These are phyloP conservation scores for Harpagifer antarcticus DNA, from an alignment of 2,797 vertebrate genomes.

Conservation along the genomic window DNA sequence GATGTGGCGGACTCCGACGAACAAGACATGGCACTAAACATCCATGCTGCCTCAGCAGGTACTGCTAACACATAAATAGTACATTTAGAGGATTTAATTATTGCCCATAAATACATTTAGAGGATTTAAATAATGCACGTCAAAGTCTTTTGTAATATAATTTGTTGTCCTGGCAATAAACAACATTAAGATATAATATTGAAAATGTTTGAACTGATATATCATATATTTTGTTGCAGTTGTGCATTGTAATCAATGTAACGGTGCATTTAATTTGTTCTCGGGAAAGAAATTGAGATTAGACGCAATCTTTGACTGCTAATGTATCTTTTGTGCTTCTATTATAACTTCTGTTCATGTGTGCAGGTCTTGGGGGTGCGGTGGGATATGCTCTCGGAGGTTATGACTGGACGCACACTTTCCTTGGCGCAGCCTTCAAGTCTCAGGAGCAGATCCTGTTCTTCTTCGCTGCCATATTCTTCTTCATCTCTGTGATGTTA, in stretches of 20 bases:
- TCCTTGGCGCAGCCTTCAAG: slow-evolving; percentile 89
- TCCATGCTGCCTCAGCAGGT: slow-evolving; percentile 97
- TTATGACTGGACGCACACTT: slow-evolving; percentile 96
- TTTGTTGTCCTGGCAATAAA: not conserved
- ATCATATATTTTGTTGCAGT: too few relatives aligned
- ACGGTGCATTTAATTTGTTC: too few relatives aligned
- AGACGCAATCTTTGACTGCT: not conserved
- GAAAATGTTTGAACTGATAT: too few relatives aligned
- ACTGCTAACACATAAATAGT: not conserved
- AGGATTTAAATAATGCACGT: accelerated
- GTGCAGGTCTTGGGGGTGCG: slow-evolving; percentile 93
- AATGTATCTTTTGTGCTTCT: not conserved
- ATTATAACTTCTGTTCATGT: not conserved
- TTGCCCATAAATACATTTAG: not conserved
- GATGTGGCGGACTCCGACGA: slow-evolving; percentile 97
- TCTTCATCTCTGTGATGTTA: slow-evolving; percentile 90
- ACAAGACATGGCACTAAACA: slow-evolving; percentile 99
- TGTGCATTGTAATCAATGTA: too few relatives aligned
- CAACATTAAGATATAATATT: not conserved
- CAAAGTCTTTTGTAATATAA: not conserved
- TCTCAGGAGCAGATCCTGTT: slow-evolving; percentile 98
- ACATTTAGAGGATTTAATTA: not conserved
- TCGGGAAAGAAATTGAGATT: not conserved
- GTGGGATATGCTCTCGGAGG: slow-evolving; percentile 96
- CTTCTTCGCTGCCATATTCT: slow-evolving; percentile 93